phyloP scores from a whole-genome alignment of 64 coral and sea anemone genomes.

The Dendrophyllia cribrosa region DNA sequence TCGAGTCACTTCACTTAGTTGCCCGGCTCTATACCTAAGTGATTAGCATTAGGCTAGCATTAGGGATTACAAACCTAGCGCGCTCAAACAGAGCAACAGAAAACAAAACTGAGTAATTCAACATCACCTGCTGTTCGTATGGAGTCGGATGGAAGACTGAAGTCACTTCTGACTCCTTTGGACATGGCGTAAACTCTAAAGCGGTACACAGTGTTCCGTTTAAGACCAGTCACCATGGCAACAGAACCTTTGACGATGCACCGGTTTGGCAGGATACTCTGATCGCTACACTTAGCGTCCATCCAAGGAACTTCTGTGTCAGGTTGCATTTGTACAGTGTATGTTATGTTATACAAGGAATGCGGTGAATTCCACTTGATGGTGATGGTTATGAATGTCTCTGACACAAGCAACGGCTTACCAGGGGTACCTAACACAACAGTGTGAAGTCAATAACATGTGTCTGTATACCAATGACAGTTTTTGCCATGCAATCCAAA shows the following conservation, averaged over 20 bases:
- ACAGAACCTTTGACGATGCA: neutral
- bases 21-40: too few relatives aligned
- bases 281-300: neutral
- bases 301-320: neutral
- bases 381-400: neutral
- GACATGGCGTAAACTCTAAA: neutral
- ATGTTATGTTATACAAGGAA: neutral
- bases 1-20: too few relatives aligned
- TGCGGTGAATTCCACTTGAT: neutral
- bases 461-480: too few relatives aligned
- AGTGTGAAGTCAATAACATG: too few relatives aligned
- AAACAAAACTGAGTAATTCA: neutral
- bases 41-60: too few relatives aligned
- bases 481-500: too few relatives aligned
- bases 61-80: too few relatives aligned
- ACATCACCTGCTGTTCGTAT: constrained; percentile 27
- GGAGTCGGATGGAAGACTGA: neutral
- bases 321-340: neutral
- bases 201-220: neutral
- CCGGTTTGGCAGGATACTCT: neutral
- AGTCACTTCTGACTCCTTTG: neutral
- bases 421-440: too few relatives aligned
- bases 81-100: too few relatives aligned
- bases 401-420: neutral
- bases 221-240: neutral